Evolutionary conservation across 2,797 vertebrate genomes (phyloP).

Genomic region (Melanogrammus aeglefinus): DNA sequence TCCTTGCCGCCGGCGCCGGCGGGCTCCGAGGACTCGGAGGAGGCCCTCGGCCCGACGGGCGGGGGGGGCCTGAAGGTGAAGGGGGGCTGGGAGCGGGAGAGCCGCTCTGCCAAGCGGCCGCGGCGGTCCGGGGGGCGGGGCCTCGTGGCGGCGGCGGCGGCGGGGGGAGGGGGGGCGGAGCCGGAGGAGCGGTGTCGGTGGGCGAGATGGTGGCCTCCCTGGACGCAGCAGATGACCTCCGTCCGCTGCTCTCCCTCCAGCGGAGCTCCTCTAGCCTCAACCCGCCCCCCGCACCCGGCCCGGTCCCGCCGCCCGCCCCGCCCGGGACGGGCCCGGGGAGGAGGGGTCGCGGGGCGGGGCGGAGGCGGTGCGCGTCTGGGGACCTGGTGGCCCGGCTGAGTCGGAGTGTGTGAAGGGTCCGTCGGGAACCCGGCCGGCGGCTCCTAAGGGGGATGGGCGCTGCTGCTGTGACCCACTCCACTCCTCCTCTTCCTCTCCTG

Average conservation of each 20-base stretch:
- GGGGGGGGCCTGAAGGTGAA: constrained; percentile 79
- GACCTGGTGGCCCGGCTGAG: constrained; percentile 90
- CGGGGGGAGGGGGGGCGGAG: constrained; percentile 6
- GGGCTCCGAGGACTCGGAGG: background rate
- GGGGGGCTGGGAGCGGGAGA: constrained; percentile 85
- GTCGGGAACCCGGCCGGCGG: constrained; percentile 76
- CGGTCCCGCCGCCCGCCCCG: background rate
- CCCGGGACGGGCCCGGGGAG: background rate
- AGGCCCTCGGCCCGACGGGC: constrained; percentile 33
- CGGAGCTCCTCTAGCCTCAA: constrained; percentile 62
- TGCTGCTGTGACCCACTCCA: constrained; percentile 75
- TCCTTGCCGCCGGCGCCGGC: constrained; percentile 54
- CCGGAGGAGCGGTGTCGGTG: constrained; percentile 74
- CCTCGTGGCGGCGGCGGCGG: constrained; percentile 57
- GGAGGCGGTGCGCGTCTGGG: constrained; percentile 64
- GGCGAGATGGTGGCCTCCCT: constrained; percentile 93
- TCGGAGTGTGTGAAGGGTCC: constrained; percentile 78
- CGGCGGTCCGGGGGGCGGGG: constrained; percentile 71
- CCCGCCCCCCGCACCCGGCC: constrained; percentile 53
- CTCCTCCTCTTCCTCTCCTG: too few relatives aligned
- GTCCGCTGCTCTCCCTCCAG: constrained; percentile 65
- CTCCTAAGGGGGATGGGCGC: constrained; percentile 83
- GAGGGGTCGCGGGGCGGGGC: background rate
- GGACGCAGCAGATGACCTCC: constrained; percentile 67
- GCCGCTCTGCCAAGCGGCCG: constrained; percentile 83